Evolutionary conservation across 2,113 vertebrate species (phyloP).

Genomic region (Petrocephalus zakoni): DNA sequence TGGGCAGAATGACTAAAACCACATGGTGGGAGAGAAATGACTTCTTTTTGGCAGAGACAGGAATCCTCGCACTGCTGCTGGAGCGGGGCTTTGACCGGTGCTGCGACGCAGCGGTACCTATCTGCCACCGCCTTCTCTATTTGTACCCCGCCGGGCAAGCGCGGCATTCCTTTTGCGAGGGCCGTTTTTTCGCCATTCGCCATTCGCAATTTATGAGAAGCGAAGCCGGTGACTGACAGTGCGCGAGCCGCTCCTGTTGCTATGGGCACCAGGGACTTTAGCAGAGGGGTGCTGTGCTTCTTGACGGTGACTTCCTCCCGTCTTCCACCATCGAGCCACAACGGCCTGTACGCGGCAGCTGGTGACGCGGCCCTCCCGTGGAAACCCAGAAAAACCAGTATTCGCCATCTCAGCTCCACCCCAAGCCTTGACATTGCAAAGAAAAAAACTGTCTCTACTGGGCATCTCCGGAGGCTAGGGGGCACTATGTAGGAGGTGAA

Average conservation of each 20-base stretch:
- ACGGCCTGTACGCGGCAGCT: not conserved
- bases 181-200: not conserved
- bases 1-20: slow-evolving; percentile 2
- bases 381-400: not conserved
- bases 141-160: not conserved
- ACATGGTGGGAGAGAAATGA: not conserved
- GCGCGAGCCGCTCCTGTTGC: not conserved
- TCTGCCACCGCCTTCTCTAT: not conserved
- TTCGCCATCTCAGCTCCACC: not conserved
- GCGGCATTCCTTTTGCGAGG: not conserved
- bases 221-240: not conserved
- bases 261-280: not conserved
- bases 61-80: not conserved
- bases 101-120: not conserved
- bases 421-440: not conserved
- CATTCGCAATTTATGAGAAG: not conserved
- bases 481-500: not conserved
- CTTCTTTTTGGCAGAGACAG: not conserved
- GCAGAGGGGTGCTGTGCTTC: not conserved
- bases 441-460: not conserved
- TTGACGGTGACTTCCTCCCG: not conserved
- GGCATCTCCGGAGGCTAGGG: not conserved
- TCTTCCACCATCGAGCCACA: not conserved
- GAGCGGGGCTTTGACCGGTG: not conserved
- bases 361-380: not conserved